Percentiles rank a stretch among this genome's conserved stretches.
Conservation (phyloP, 2,888 invertebrate species). For the Dascillus cervinus region DNA sequence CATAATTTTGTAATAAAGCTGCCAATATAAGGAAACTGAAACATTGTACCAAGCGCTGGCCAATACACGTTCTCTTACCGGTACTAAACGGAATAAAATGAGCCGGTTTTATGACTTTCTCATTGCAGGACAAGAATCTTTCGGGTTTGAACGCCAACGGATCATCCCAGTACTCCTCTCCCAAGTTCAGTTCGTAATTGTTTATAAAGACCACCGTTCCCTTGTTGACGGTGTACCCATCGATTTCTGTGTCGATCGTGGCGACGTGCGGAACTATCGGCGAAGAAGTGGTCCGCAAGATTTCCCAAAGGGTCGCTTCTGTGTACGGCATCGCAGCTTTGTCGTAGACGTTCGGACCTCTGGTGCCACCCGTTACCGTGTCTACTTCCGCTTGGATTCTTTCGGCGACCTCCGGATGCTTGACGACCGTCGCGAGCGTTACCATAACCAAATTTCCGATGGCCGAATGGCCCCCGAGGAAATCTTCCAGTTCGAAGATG, state of each 20-base stretch:
- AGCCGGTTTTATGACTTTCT: constrained; percentile 49
- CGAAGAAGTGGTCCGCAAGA: constrained; percentile 70
- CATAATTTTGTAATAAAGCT: constrained; percentile 63
- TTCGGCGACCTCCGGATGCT: constrained; percentile 56
- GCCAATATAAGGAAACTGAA: constrained; percentile 68
- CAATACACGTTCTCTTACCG: constrained; percentile 80
- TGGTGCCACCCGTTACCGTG: constrained; percentile 46
- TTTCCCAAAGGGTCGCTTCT: constrained; percentile 74
- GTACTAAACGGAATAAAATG: constrained; percentile 82
- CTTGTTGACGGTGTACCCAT: constrained; percentile 63
- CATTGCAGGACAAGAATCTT: constrained; percentile 53
- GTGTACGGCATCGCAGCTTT: constrained; percentile 66
- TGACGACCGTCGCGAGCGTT: constrained; percentile 59
- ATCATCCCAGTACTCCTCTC: constrained; percentile 63
- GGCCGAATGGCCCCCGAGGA: constrained; percentile 82
- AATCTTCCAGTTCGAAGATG: constrained; percentile 77
- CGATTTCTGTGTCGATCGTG: constrained; percentile 63
- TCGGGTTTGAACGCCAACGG: constrained; percentile 68
- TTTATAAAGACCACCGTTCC: constrained; percentile 79
- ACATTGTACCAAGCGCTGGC: constrained; percentile 70
- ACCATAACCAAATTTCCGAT: constrained; percentile 79
- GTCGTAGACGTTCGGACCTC: constrained; percentile 58
- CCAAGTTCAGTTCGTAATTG: constrained; percentile 72
- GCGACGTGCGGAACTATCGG: constrained; percentile 89
- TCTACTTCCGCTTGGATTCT: constrained; percentile 66